These are phyloP conservation scores for Petrocephalus schoutedeni DNA, from an alignment of 2,797 vertebrate genomes.

Conservation along the genomic window DNA sequence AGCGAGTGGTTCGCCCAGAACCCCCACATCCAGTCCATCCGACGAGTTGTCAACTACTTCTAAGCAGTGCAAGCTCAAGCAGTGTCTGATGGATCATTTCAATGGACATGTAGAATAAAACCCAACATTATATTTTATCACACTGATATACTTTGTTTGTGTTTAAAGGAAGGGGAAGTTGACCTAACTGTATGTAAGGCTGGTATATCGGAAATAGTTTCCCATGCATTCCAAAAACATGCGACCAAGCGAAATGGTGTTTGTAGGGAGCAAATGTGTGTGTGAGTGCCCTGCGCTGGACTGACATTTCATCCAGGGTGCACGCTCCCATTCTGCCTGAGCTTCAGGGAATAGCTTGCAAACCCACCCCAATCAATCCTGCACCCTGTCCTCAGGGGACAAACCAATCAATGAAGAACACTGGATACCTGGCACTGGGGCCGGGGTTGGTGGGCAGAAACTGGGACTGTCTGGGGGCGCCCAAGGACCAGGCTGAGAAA, in stretches of 20 bases:
- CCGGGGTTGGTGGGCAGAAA: neutral
- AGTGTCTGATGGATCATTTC: slow-evolving; percentile 28
- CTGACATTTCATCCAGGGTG: neutral
- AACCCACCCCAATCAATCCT: neutral
- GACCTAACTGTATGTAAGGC: neutral
- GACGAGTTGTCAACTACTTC: slow-evolving; percentile 83
- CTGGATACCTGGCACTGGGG: neutral
- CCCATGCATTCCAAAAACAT: neutral
- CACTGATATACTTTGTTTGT: slow-evolving; percentile 30
- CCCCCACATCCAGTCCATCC: slow-evolving; percentile 79
- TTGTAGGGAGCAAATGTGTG: neutral
- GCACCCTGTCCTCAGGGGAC: neutral
- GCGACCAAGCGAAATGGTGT: neutral
- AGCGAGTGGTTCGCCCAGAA: slow-evolving; percentile 78
- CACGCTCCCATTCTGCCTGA: neutral
- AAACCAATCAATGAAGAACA: neutral
- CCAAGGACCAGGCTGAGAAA: neutral
- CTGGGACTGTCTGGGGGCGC: neutral
- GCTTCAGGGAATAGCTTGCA: neutral
- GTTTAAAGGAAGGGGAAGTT: neutral
- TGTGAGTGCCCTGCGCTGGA: neutral
- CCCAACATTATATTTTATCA: slow-evolving; percentile 52
- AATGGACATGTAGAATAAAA: slow-evolving; percentile 55
- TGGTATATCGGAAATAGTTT: neutral
- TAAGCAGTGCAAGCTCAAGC: slow-evolving; percentile 47